These are phyloP conservation scores for Pseudomyrmex concolor DNA, from an alignment of 1,140 invertebrate species.

Conservation along the genomic window DNA sequence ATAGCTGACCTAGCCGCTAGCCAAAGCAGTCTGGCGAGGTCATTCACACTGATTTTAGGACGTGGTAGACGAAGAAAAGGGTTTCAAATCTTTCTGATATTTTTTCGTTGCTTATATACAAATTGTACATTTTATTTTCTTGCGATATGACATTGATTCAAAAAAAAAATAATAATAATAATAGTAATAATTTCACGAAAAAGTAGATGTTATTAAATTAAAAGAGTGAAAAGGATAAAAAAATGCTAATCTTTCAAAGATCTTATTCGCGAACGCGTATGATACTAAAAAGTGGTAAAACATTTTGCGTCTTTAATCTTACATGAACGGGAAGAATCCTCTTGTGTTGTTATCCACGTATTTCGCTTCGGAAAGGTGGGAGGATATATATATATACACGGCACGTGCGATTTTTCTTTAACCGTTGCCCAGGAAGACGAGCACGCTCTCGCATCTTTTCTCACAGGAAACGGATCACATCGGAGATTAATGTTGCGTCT, in stretches of 20 bases:
- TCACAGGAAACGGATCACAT: neutral
- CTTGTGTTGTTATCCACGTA: slow-evolving; percentile 57
- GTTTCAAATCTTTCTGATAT: neutral
- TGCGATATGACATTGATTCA: too few relatives aligned
- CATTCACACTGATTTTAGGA: slow-evolving; percentile 52
- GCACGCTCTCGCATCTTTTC: slow-evolving; percentile 22
- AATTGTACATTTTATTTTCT: neutral
- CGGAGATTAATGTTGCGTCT: neutral
- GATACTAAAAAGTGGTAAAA: neutral
- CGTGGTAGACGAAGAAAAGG: neutral
- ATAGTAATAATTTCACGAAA: too few relatives aligned
- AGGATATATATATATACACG: slow-evolving; percentile 14
- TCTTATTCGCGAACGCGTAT: neutral
- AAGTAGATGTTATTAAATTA: too few relatives aligned
- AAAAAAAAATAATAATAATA: too few relatives aligned
- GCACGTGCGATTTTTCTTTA: slow-evolving; percentile 63
- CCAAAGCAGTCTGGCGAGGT: slow-evolving; percentile 56
- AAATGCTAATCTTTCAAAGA: too few relatives aligned
- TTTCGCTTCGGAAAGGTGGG: slow-evolving; percentile 41
- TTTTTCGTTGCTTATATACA: neutral
- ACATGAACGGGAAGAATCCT: slow-evolving; percentile 29
- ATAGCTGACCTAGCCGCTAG: slow-evolving; percentile 58
- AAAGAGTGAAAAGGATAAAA: too few relatives aligned
- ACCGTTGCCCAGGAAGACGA: neutral
- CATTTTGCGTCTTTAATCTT: slow-evolving; percentile 38